A percentile compares a stretch with the other conserved stretches of the same genome.
phyloP scores from a whole-genome alignment of 1,140 invertebrate genomes.

The Megathymus violae region DNA sequence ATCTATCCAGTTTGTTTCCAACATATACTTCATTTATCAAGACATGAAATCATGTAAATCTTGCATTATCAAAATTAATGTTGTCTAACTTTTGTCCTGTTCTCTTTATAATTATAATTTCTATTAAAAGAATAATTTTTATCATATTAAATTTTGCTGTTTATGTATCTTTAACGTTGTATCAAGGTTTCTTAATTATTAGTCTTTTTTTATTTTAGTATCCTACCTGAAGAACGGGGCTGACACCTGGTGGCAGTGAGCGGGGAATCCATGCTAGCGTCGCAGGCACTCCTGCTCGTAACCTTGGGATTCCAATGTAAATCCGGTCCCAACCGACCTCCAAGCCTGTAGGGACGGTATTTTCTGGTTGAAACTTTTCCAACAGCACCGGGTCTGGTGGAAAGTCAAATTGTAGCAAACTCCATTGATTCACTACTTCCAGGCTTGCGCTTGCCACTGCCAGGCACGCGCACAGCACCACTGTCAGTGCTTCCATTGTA shows the following conservation, averaged over 20 bases:
- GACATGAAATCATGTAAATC: too few relatives aligned
- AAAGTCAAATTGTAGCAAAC: slow-evolving; percentile 87
- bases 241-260: slow-evolving; percentile 85
- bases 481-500: slow-evolving; percentile 48
- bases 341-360: slow-evolving; percentile 89
- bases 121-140: too few relatives aligned
- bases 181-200: too few relatives aligned
- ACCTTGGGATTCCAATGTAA: slow-evolving; percentile 89
- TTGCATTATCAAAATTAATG: too few relatives aligned
- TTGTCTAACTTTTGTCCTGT: too few relatives aligned
- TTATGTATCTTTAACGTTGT: too few relatives aligned
- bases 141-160: too few relatives aligned
- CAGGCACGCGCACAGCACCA: slow-evolving; percentile 55
- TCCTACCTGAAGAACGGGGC: slow-evolving; percentile 85
- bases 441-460: slow-evolving; percentile 70
- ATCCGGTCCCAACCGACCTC: slow-evolving; percentile 88
- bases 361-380: slow-evolving; percentile 87
- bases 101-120: too few relatives aligned
- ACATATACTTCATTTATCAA: too few relatives aligned
- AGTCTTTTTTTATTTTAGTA: too few relatives aligned
- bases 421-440: slow-evolving; percentile 90
- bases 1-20: too few relatives aligned
- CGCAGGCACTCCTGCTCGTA: slow-evolving; percentile 89
- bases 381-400: slow-evolving; percentile 84
- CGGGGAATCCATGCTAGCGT: slow-evolving; percentile 88